phyloP scores from a whole-genome alignment of 2,797 vertebrate species.

The Neoniphon sammara region DNA sequence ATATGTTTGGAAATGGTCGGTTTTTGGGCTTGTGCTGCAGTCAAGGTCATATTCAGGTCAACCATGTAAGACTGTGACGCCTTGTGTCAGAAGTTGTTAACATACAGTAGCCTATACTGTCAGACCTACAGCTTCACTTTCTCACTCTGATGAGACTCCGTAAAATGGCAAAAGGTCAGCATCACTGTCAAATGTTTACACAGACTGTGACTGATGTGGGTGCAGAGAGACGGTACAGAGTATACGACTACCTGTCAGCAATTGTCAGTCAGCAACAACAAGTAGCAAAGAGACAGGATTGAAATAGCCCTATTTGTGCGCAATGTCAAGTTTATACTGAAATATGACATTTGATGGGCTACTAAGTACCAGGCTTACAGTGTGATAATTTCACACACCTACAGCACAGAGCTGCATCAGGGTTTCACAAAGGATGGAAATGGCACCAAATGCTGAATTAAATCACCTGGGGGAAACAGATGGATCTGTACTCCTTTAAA shows the following conservation, averaged over 20 bases:
- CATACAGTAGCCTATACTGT: not conserved
- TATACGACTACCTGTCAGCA: conserved; percentile 1
- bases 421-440: not conserved
- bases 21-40: not conserved
- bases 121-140: conserved; percentile 3
- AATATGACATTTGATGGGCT: not conserved
- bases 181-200: conserved; percentile 9
- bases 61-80: not conserved
- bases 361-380: not conserved
- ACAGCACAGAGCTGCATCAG: too few relatives aligned
- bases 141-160: not conserved
- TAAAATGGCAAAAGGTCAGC: conserved; percentile 13
- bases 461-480: conserved; percentile 4
- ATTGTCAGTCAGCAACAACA: conserved; percentile 15
- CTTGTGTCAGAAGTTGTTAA: conserved; percentile 2
- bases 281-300: not conserved
- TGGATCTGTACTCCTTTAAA: conserved; percentile 8
- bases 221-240: not conserved
- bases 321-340: not conserved
- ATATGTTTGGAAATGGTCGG: not conserved
- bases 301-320: not conserved
- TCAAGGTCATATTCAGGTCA: conserved; percentile 2
- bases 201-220: not conserved
- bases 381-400: not conserved
- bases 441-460: not conserved